These are phyloP conservation scores for Pelmatolapia mariae DNA, from an alignment of 2,113 vertebrate species.

Conservation along the genomic window DNA sequence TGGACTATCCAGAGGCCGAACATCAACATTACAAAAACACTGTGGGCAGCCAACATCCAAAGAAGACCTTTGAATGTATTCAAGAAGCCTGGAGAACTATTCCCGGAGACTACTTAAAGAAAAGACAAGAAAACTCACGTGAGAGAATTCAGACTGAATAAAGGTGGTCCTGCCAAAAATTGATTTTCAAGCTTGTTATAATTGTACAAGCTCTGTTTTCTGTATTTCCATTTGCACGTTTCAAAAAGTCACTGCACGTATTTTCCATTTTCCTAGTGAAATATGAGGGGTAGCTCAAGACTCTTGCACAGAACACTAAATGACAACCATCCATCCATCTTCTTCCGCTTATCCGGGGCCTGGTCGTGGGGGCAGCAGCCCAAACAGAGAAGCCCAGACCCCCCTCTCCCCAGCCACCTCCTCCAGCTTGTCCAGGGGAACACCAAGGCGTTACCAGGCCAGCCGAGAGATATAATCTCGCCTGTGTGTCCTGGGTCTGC, in stretches of 20 bases:
- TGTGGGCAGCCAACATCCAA: neutral
- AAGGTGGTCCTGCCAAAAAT: neutral
- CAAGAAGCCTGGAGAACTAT: neutral
- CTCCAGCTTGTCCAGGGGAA: neutral
- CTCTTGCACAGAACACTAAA: neutral
- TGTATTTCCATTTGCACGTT: neutral
- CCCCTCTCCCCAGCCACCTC: neutral
- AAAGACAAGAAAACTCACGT: neutral
- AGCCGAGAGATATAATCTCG: neutral
- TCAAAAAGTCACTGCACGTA: rapidly evolving
- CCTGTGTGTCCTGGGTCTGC: neutral
- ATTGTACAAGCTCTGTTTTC: neutral
- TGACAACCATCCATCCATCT: neutral
- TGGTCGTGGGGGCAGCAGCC: neutral
- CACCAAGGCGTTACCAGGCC: neutral
- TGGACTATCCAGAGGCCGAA: neutral
- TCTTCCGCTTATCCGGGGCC: neutral
- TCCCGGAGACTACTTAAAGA: neutral
- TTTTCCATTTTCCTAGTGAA: neutral
- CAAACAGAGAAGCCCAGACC: neutral
- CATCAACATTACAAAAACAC: neutral
- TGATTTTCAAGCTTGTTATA: neutral
- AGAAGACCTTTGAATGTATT: neutral
- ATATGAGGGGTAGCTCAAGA: neutral
- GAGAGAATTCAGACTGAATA: rapidly evolving